Base-by-base conservation (phyloP, 1,140 invertebrate species). In the Caenorhabditis latens region DNA sequence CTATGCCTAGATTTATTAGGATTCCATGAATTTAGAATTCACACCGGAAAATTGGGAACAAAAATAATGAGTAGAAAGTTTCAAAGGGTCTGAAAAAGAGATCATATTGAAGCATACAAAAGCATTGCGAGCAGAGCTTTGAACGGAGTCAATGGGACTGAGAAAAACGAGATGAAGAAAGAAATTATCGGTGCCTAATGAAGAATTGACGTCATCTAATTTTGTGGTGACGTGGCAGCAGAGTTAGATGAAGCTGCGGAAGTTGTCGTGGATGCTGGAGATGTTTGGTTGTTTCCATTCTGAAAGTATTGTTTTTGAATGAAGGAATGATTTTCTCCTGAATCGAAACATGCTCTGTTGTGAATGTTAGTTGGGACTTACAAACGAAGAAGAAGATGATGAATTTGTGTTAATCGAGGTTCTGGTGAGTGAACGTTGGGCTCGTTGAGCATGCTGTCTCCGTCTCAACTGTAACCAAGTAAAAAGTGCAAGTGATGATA, bases 341-440 rank as follows among this genome's bases (percentile, higher is more conserved):
- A 53, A 16, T 8, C 11, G 50, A 53, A 53, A 53, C 13, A 53
- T 16, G 50, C 5, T 53, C 16, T 11, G 50, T 53, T 53, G 16
- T 11, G 32, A 32, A 32, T 32, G 48, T 57, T 83, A 46, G 57
- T 84, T 14, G 7, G 19, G n/a, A 61, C 43, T 87, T 65, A 53
- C 50, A n/a, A 55, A 9, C 48, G 83, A 53, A 42, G 86, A 40
- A 11, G 84, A 99, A 94, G 97, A 97, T 7, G 86, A 63, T 61
- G 83, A 40, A 46, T 83, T 21, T 9, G n/a, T 98, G 93, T 93
- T 99, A 82, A 93, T 99, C 86, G 97, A 98, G 92, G 97, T 97
- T 93, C 96, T 42, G 13, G 83, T 65, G 14, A 50, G 19, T 96
- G 8, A 94, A 98, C 13, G 97, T 98, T 89, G 95, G 95, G 71